Conservation (phyloP, 2,888 invertebrate species). For the Nephrotoma flavescens region DNA sequence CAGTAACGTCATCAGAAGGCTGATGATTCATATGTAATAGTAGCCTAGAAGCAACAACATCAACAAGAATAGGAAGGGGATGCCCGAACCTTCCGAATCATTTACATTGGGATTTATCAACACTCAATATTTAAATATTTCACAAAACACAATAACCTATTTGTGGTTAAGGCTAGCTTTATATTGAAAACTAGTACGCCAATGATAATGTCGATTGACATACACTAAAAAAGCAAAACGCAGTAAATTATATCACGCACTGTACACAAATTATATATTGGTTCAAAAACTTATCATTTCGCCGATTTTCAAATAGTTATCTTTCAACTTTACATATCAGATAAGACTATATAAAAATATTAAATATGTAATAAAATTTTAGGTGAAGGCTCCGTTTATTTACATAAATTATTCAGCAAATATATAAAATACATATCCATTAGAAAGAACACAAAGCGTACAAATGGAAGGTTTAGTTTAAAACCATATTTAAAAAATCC, state of each 20-base stretch:
- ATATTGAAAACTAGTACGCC: too few species aligned
- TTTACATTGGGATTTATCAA: too few species aligned
- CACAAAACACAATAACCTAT: too few species aligned
- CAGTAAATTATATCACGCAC: not conserved
- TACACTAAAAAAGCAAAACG: not conserved
- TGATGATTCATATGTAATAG: too few species aligned
- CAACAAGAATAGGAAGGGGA: too few species aligned
- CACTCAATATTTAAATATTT: too few species aligned
- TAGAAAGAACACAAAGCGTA: not conserved
- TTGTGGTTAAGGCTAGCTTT: too few species aligned
- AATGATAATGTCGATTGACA: not conserved
- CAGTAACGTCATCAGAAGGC: too few species aligned
- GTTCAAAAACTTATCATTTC: not conserved
- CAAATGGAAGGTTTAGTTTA: not conserved
- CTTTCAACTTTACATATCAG: not conserved
- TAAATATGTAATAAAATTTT: not conserved
- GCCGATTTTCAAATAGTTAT: not conserved
- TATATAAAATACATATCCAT: not conserved
- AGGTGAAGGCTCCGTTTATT: not conserved
- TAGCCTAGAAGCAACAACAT: too few species aligned
- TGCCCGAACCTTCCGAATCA: too few species aligned
- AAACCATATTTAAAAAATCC: not conserved
- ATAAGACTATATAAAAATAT: not conserved
- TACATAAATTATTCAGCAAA: not conserved
- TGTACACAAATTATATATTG: not conserved